Base-by-base conservation (phyloP, 2,888 invertebrate species). In the Drosophila austrosaltans region DNA sequence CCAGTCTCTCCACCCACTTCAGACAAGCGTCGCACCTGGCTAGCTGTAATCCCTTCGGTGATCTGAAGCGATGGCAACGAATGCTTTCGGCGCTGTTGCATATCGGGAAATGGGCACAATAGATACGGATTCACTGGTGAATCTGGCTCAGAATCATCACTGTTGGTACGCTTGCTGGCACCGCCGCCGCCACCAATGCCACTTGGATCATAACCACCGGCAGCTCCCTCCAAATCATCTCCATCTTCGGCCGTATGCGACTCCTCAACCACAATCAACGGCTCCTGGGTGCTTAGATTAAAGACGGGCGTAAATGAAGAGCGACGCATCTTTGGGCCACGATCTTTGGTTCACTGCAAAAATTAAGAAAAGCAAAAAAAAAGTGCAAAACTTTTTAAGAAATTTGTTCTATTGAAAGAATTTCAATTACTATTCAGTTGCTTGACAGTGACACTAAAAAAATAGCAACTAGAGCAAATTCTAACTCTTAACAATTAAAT, bases 1-100 rank as follows among this genome's bases (percentile, higher is more conserved):
- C 94, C 94, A 25, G 95, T 94, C 90, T 96, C 96, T 0, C 94
- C 94, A 20, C 96, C 96, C 66, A 95, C 94, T 87, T 97, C 97
- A 42, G 97, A 97, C 54, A 97, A 92, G 22, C 97, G 94, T 25
- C 97, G 94, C 65, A 97, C 96, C 94, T 97, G 97, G 86, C 96
- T 96, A 59, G 97, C 97, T 53, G 97, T 97, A 71, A 97, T 97
- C 64, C 97, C 97, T 76, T 96, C 95, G 25, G 96, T 96, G 90
- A 97, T 97, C 82, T 96, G 95, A 1, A 97, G 96, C 1, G 97
- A 97, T 1, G 97, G 97, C 85, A 97, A 93, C 42, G 97, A 97
- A 85, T 96, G 96, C 91, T 97, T 97, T 84, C 97, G 94, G 8
- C 95, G 94, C 81, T 95, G 95, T 80, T 95, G 93, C 89, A 94